These are phyloP conservation scores for Callospermophilus lateralis DNA, from an alignment of 2,113 vertebrate species.

Conservation along the genomic window DNA sequence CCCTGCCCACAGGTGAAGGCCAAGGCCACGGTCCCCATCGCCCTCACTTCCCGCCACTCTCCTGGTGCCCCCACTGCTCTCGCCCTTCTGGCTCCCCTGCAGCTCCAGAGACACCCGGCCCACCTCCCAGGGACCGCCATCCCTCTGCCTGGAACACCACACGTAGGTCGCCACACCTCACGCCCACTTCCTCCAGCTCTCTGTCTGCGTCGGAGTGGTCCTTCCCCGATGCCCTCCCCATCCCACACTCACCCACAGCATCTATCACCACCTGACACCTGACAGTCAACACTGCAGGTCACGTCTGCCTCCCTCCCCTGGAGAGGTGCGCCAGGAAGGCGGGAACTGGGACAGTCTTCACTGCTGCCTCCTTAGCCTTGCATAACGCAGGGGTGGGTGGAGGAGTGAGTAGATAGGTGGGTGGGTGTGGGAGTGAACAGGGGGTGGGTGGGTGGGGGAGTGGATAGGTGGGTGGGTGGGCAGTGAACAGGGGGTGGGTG, in stretches of 20 bases:
- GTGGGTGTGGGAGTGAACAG: background rate
- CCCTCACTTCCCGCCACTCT: background rate
- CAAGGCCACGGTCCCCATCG: background rate
- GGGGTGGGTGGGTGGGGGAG: background rate
- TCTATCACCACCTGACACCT: background rate
- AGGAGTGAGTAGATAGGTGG: no score
- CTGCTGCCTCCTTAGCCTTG: background rate
- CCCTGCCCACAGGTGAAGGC: background rate
- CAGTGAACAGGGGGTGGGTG: accelerated
- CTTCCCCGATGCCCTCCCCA: background rate
- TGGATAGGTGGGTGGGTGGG: background rate
- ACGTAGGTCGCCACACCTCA: no score
- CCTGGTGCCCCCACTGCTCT: accelerated
- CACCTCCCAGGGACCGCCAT: accelerated
- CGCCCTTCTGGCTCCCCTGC: accelerated
- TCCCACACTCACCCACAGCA: background rate
- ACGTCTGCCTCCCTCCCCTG: background rate
- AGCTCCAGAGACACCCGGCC: background rate
- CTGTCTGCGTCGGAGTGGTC: background rate
- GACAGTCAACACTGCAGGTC: no score
- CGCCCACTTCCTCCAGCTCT: no score
- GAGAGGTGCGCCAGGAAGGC: background rate
- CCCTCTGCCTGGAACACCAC: background rate
- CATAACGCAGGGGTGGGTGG: background rate
- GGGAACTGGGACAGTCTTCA: background rate